Conservation (phyloP, 2,113 vertebrate genomes). For the Odobenus rosmarus region DNA sequence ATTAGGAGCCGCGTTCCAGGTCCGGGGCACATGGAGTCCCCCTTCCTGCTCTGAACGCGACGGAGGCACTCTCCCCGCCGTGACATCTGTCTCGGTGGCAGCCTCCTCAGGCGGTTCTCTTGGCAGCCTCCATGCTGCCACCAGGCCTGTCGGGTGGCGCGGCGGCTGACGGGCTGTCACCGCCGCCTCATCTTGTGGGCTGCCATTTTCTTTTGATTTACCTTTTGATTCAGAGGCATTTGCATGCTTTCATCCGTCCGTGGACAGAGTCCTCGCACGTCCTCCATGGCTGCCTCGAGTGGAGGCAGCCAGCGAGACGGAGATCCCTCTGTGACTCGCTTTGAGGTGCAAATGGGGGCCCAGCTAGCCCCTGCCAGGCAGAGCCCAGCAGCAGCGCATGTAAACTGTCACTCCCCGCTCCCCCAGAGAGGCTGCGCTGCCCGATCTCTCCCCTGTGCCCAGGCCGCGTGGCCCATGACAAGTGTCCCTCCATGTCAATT, state of each 20-base stretch:
- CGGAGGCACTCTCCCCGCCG: slow-evolving; percentile 23
- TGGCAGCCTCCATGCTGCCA: slow-evolving; percentile 63
- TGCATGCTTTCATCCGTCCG: slow-evolving; percentile 65
- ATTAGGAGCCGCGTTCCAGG: neutral
- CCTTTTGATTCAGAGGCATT: slow-evolving; percentile 72
- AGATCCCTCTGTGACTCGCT: neutral
- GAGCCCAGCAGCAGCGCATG: neutral
- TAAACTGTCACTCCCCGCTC: neutral
- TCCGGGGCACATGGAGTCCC: neutral
- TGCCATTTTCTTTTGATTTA: slow-evolving; percentile 72
- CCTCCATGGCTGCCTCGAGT: slow-evolving; percentile 39
- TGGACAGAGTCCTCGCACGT: slow-evolving; percentile 60
- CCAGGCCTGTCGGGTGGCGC: slow-evolving; percentile 66
- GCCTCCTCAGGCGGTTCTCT: slow-evolving; percentile 60
- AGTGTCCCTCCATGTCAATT: neutral
- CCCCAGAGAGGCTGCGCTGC: neutral
- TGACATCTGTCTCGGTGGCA: slow-evolving; percentile 69
- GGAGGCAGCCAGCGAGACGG: neutral
- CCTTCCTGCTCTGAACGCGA: slow-evolving; percentile 61
- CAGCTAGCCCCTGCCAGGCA: neutral
- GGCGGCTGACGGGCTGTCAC: slow-evolving; percentile 64
- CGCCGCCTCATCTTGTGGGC: slow-evolving; percentile 43
- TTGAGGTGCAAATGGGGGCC: slow-evolving; percentile 66
- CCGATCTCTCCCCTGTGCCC: neutral
- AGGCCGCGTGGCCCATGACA: neutral